phyloP scores from a whole-genome alignment of 2,888 invertebrate species.

The Anarsia innoxiella region DNA sequence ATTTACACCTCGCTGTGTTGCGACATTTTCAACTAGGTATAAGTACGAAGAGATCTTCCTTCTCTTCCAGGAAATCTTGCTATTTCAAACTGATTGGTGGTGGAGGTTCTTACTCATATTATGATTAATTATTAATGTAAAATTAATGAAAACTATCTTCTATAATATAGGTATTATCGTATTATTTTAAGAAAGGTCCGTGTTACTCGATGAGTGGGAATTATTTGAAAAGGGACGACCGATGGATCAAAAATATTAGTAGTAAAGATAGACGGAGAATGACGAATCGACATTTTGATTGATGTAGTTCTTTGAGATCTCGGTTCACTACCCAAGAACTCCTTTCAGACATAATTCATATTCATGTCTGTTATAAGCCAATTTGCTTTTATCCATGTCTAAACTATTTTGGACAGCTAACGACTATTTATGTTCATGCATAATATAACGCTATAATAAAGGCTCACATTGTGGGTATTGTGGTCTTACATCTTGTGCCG shows the following conservation, averaged over 20 bases:
- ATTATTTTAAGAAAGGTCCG: too few species aligned
- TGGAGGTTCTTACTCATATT: too few species aligned
- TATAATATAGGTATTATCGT: too few species aligned
- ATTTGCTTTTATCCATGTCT: too few species aligned
- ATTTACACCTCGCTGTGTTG: slow-evolving; percentile 10
- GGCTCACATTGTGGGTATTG: slow-evolving; percentile 33
- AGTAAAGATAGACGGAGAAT: slow-evolving; percentile 8
- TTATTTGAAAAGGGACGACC: too few species aligned
- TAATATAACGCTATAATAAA: slow-evolving; percentile 15
- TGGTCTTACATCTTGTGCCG: slow-evolving; percentile 35
- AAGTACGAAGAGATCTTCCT: background rate
- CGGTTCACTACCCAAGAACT: background rate
- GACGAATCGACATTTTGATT: slow-evolving; percentile 17
- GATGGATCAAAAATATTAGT: slow-evolving; percentile 14
- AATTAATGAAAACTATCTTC: too few species aligned
- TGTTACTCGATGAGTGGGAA: too few species aligned
- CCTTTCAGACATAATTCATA: too few species aligned
- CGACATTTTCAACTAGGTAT: background rate
- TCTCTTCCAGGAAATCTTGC: too few species aligned
- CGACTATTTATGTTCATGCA: slow-evolving; percentile 12
- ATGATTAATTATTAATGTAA: too few species aligned
- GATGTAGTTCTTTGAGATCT: slow-evolving; percentile 12
- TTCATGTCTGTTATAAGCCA: too few species aligned
- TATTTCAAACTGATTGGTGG: too few species aligned
- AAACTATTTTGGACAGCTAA: slow-evolving; percentile 4